phyloP scores from a whole-genome alignment of 2,113 vertebrate species.

The Glaucomys volans region DNA sequence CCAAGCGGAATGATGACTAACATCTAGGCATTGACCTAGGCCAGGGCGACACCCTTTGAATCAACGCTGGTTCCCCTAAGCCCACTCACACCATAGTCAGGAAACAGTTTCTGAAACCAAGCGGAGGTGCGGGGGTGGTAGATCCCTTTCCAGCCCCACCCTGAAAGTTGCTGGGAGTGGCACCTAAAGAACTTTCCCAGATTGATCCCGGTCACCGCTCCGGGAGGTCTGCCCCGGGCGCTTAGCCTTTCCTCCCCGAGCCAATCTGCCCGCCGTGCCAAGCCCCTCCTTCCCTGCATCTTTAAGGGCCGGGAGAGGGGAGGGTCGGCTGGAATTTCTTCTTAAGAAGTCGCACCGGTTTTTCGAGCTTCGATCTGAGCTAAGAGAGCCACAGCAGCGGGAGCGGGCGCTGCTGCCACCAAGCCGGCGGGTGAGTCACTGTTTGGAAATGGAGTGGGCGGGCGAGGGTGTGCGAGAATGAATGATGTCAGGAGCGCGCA shows the following conservation, averaged over 20 bases:
- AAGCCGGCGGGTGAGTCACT: constrained; percentile 83
- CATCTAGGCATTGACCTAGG: neutral
- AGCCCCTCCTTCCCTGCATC: constrained; percentile 64
- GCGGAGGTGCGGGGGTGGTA: constrained; percentile 43
- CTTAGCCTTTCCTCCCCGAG: neutral
- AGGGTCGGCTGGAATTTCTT: neutral
- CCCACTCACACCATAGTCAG: neutral
- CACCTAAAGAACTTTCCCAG: constrained; percentile 65
- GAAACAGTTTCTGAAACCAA: constrained; percentile 5
- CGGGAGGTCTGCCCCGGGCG: neutral
- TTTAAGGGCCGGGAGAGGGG: constrained; percentile 23
- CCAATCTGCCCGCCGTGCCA: neutral
- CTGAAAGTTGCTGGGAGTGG: constrained; percentile 69
- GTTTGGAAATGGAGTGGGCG: constrained; percentile 85
- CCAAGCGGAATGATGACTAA: neutral
- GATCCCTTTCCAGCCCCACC: constrained; percentile 50
- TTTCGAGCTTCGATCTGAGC: constrained; percentile 71
- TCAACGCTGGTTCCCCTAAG: neutral
- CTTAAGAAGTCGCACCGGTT: constrained; percentile 77
- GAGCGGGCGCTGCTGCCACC: neutral
- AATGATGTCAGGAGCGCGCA: constrained; percentile 85
- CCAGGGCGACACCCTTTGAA: constrained; percentile 20
- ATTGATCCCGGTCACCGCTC: neutral
- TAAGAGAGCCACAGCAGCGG: neutral
- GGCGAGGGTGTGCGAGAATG: constrained; percentile 77